These are phyloP conservation scores for Lepidotrigona ventralis DNA, from an alignment of 1,140 invertebrate genomes.

Conservation along the genomic window DNA sequence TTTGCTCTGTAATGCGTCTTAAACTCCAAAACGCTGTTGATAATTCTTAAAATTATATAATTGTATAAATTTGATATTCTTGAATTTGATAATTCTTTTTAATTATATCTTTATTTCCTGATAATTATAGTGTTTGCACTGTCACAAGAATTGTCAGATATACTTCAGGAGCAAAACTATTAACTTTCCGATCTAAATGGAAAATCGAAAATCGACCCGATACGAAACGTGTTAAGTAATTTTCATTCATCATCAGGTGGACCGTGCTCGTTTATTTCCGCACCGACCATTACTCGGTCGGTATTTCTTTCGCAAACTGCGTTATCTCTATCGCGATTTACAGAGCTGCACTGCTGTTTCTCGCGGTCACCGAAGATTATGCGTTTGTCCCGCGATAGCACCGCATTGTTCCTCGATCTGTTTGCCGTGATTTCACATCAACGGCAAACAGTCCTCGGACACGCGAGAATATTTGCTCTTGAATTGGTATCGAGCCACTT, in stretches of 20 bases:
- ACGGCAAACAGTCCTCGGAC: conserved; percentile 26
- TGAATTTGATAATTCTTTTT: too few relatives aligned
- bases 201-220: too few relatives aligned
- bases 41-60: too few relatives aligned
- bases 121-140: too few relatives aligned
- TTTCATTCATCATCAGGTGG: conserved; percentile 28
- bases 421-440: conserved; percentile 36
- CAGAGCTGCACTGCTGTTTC: conserved; percentile 20
- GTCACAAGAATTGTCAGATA: too few relatives aligned
- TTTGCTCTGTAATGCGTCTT: too few relatives aligned
- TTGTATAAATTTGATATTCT: too few relatives aligned
- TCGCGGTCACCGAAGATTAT: conserved; percentile 29
- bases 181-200: too few relatives aligned
- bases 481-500: background rate
- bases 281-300: conserved; percentile 33
- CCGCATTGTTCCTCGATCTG: conserved; percentile 36
- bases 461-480: conserved; percentile 23
- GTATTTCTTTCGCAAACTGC: conserved; percentile 5
- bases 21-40: too few relatives aligned
- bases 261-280: conserved; percentile 31
- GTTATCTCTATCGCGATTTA: conserved; percentile 40
- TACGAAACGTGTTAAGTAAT: background rate
- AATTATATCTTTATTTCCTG: too few relatives aligned
- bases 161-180: too few relatives aligned
- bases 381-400: conserved; percentile 30